Evolutionary conservation across 1,140 invertebrate species (phyloP), one percentile per base, ranked within the genome.

Genomic region (Parasteatoda tepidariorum): DNA sequence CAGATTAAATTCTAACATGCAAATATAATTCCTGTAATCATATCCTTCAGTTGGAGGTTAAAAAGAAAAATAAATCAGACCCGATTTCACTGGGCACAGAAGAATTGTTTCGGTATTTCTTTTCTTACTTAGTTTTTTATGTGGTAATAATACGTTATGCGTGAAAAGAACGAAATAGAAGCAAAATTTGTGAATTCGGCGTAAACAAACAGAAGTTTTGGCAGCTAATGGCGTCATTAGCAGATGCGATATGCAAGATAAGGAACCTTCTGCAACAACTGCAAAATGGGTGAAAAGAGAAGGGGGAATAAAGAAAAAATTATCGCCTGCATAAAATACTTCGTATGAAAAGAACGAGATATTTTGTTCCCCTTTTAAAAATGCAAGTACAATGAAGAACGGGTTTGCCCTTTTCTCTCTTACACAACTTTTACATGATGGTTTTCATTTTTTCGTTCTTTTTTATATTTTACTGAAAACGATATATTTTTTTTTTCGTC

Each of bases 211-310:
- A 48, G 38, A 48, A 48, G 38, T 48, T 48, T 48, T 48, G 38
- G 38, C 9, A 13, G 11, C 66, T 66, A 78, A 78, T 78, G 54
- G 26, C 62, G 41, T 78, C 74, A 78, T 78, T 78, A 78, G 62
- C 74, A 78, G 74, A 59, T 78, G 74, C 33, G 59, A 66, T 66
- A 31, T n/a, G 34, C 74, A 54, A 15, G 61, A 78, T 78, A 78
- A 66, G 30, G 74, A 64, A 78, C 38, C 38, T 18, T 18, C 18
- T 13, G 18, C 38, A 26, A 13, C 38, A 75, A 78, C 59, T 66
- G 61, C 64, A 78, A 31, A 11, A 30, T 13, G 57, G 61, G 24
- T 30, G 74, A 41, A 66, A 66, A 54, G 57, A 54, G 15, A 22
- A 1, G 13, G n/a, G 74, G 31, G 28, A 26, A 75, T 34, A 30